Evolutionary conservation across 2,113 vertebrate genomes (phyloP), one percentile per base, ranked within the genome.

Genomic region (Grallaria varia): DNA sequence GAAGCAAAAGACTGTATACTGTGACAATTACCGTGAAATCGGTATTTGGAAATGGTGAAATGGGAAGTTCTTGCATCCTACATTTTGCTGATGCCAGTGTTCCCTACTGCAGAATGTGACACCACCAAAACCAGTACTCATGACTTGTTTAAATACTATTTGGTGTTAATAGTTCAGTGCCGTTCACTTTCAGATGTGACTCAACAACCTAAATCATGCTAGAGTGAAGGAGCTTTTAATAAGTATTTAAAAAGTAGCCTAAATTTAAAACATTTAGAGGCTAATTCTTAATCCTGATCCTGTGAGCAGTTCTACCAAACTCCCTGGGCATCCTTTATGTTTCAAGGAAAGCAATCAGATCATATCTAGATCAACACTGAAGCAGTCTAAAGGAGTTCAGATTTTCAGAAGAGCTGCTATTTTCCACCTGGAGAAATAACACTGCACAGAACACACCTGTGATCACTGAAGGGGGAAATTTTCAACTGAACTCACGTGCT

Each of bases 11-110:
- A 31, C 39, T 35, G 5, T 15, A 50, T 6, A 6, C 9, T 45
- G 45, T 12, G 37, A 33, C 17, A 53, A 13, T 33, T n/a, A 40
- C 49, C 17, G 16, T 17, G 35, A 63, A 76, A 66, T 0, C 12
- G 22, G 0, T 27, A 55, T 50, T 19, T 10, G 0, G 10, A 80
- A 58, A 42, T 11, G 6, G 1, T 35, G 33, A 71, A 56, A 66
- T 12, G 6, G 37, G 15, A 28, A 53, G n/a, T 63, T 60, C 22
- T 45, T 58, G 56, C 20, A 60, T 52, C 21, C 55, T 39, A 30
- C 64, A 85, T 62, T 5, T 47, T 71, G 60, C 12, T 52, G 35
- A 60, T 66, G 40, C 23, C 4, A 30, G 12, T 11, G 12, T 11
- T 63, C 52, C 25, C 35, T 39, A n/a, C 1, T 39, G 40, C 10